Evolutionary conservation across 2,797 vertebrate species (phyloP), one percentile per base, ranked within the genome.

Genomic region (Taenioides sp.): DNA sequence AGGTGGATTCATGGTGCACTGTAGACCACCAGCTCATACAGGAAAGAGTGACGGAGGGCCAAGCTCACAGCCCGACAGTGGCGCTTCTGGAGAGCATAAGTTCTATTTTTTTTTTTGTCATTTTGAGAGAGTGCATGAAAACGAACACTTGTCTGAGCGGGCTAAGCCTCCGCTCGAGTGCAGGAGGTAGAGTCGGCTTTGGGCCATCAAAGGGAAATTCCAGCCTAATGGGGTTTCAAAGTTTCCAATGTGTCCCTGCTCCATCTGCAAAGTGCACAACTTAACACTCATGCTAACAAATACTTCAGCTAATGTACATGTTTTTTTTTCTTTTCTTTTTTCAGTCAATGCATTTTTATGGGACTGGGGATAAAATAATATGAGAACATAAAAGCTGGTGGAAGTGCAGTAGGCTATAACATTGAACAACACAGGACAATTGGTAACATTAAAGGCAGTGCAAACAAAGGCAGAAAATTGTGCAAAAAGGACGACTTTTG

Each of bases 401-500:
- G 62, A 80, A 84, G 69, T 55, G 37, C 59, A 49, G 70, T 77
- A 66, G 64, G 69, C 73, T 62, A 28, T 28, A 78, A 65, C 77
- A 72, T 72, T 77, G 69, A 69, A 86, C 80, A 49, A 77, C 77
- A 63, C 77, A 62, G 70, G 79, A 68, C 81, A 84, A 54, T 73
- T 84, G 70, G 83, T 14, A 84, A 79, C 68, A 77, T 75, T 70
- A 79, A 75, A 73, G 71, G 75, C 84, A 72, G 75, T 79, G 84
- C 58, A 73, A 81, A 89, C 88, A 88, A 84, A 89, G 78, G 84
- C 75, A 75, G 77, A 84, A 81, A 88, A 88, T 87, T 89, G 88
- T 89, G 89, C 85, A 91, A 88, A 89, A 87, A 87, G 77, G 83
- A 77, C 77, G 88, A 92, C 91, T 92, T 93, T 93, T 93, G 90